Evolutionary conservation across 2,888 invertebrate genomes (phyloP), one percentile per base, ranked within the genome.

Genomic region (Xanthorhoe spadicearia): DNA sequence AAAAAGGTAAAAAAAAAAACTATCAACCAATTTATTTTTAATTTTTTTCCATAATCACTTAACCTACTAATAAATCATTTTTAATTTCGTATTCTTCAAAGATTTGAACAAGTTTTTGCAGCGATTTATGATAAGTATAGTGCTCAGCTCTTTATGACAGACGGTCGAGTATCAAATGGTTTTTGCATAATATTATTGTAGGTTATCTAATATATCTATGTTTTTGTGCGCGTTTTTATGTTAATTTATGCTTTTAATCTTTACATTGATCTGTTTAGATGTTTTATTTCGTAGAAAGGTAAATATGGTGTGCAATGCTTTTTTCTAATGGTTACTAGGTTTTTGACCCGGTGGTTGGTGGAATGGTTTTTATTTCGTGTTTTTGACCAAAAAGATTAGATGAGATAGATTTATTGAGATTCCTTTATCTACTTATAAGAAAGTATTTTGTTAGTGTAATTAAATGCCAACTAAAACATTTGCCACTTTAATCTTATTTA

Each of bases 191-290:
- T 46, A 2, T 23, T 28, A 48, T 48, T 17, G 19, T 17, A 15
- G n/a, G 56, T 56, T 56, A 56, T 28, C 46, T 56, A 48, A 48
- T 28, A n/a, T 51, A n/a, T n/a, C n/a, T 23, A 51, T 19, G 46
- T 56, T 56, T 55, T 56, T 56, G 48, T 46, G 15, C 48, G 48
- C 48, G 15, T 56, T 56, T 56, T 56, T 56, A 56, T 56, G 15
- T 0, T 28, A 28, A 48, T 56, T 48, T 5, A 7, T 19, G 5
- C 13, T 56, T 38, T 48, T 56, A 56, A 23, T 46, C 48, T 48
- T 56, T 46, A 28, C 28, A 51, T 23, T 48, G 10, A 56, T 56
- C 46, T 38, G 54, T 56, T 43, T 19, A n/a, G 38, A 23, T n/a
- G 49, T 18, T 49, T 23, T 7, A 23, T 23, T 28, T 51, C 51